Percentiles rank a stretch among this genome's conserved stretches.
These are phyloP conservation scores for Cuniculus paca DNA, from an alignment of 2,797 vertebrate species.

Conservation along the genomic window DNA sequence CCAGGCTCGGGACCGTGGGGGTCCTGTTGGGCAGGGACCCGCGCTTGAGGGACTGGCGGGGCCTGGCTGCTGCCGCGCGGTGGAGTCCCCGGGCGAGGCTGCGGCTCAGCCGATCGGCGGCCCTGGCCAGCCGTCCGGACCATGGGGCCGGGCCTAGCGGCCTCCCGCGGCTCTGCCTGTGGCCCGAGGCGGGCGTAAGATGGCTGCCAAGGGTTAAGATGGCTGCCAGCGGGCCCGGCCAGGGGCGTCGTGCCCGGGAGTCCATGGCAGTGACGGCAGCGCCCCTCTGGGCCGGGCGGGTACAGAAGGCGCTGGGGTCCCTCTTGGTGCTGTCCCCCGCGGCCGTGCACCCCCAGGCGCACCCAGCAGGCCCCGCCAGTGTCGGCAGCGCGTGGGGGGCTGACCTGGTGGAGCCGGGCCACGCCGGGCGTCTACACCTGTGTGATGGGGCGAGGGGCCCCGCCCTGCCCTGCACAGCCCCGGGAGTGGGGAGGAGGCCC, in stretches of 20 bases:
- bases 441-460: neutral
- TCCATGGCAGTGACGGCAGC: neutral
- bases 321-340: too few species aligned
- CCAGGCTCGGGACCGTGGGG: neutral
- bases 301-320: constrained; percentile 35
- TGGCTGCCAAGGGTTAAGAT: constrained; percentile 98
- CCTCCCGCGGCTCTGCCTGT: constrained; percentile 70
- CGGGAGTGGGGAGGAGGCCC: neutral
- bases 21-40: neutral
- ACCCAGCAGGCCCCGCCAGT: too few species aligned
- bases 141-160: constrained; percentile 8
- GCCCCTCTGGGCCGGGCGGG: neutral
- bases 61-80: neutral
- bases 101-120: neutral
- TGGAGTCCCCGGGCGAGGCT: neutral
- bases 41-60: neutral
- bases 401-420: too few species aligned
- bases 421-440: neutral
- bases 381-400: neutral
- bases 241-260: neutral
- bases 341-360: too few species aligned
- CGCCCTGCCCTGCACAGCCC: neutral
- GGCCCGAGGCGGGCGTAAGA: constrained; percentile 90
- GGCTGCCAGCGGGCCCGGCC: constrained; percentile 91
- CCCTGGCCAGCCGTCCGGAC: constrained; percentile 26